Evolutionary conservation across 1,140 invertebrate genomes (phyloP).

Genomic region (Artemia franciscana): DNA sequence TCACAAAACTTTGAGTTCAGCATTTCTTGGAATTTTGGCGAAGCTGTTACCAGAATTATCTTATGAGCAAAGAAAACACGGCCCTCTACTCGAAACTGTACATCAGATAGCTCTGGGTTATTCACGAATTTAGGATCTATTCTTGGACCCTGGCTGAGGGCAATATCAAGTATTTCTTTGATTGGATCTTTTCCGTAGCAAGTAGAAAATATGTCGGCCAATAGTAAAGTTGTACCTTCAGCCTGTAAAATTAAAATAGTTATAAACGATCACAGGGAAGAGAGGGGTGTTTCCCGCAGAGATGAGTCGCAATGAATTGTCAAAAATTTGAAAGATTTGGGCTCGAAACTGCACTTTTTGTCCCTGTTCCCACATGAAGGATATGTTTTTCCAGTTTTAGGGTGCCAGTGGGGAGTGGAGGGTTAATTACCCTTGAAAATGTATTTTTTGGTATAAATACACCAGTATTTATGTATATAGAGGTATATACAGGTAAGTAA

Average conservation of each 20-base stretch:
- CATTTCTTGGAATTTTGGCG: slow-evolving; percentile 60
- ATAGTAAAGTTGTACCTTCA: slow-evolving; percentile 57
- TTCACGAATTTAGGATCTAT: slow-evolving; percentile 80
- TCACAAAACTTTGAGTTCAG: slow-evolving; percentile 50
- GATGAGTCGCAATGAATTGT: too few relatives aligned
- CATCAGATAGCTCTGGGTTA: slow-evolving; percentile 69
- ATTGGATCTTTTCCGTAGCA: slow-evolving; percentile 68
- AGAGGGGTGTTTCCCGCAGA: too few relatives aligned
- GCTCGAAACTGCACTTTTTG: too few relatives aligned
- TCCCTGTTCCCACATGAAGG: too few relatives aligned
- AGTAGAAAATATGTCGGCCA: slow-evolving; percentile 69
- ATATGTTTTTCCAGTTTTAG: too few relatives aligned
- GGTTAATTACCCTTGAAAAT: too few relatives aligned
- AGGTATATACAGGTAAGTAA: too few relatives aligned
- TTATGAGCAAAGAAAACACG: slow-evolving; percentile 81
- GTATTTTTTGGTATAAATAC: too few relatives aligned
- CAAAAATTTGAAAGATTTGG: too few relatives aligned
- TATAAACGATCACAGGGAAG: too few relatives aligned
- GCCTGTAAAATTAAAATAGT: slow-evolving; percentile 31
- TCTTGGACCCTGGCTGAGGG: slow-evolving; percentile 39
- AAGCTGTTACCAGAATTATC: slow-evolving; percentile 72
- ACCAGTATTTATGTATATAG: too few relatives aligned
- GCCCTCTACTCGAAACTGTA: slow-evolving; percentile 71
- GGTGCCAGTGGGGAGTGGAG: too few relatives aligned
- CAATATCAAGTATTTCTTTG: slow-evolving; percentile 44